Conservation (phyloP, 92 coral and sea anemone species). For the Galaxea fascicularis region DNA sequence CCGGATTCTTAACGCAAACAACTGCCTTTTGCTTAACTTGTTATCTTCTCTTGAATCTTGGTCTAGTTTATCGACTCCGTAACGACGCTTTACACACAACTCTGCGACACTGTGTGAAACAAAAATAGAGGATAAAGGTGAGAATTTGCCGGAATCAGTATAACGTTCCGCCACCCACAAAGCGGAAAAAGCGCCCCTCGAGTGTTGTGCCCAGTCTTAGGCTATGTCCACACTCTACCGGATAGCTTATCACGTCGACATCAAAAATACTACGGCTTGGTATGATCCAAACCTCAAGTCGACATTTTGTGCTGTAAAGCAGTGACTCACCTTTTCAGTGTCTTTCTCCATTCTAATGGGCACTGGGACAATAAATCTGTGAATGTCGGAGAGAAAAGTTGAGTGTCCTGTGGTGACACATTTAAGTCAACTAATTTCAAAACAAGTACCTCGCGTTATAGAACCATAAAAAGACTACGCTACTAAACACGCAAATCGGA, state of each 20-base stretch:
- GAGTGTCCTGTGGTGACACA: not conserved
- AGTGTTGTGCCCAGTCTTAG: no score
- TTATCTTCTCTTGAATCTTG: not conserved
- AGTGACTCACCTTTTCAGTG: constrained; percentile 58
- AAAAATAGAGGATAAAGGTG: not conserved
- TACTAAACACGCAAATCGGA: no score
- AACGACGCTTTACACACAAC: constrained; percentile 33
- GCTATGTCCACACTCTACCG: no score
- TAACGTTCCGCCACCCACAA: no score
- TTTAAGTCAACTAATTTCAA: no score
- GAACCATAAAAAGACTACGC: no score
- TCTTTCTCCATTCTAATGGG: constrained; percentile 62
- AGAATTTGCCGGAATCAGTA: not conserved
- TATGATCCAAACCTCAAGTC: no score
- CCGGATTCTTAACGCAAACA: constrained; percentile 17
- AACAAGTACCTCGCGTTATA: no score
- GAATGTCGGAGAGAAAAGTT: not conserved
- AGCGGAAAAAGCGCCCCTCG: no score
- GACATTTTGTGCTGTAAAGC: not conserved
- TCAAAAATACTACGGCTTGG: no score
- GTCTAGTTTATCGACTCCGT: constrained; percentile 13
- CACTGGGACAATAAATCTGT: constrained; percentile 67
- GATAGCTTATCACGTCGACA: no score
- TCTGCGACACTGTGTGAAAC: constrained; percentile 26
- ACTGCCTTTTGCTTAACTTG: constrained; percentile 36